These are phyloP conservation scores for Galemys pyrenaicus DNA, from an alignment of 2,113 vertebrate species.

Conservation along the genomic window DNA sequence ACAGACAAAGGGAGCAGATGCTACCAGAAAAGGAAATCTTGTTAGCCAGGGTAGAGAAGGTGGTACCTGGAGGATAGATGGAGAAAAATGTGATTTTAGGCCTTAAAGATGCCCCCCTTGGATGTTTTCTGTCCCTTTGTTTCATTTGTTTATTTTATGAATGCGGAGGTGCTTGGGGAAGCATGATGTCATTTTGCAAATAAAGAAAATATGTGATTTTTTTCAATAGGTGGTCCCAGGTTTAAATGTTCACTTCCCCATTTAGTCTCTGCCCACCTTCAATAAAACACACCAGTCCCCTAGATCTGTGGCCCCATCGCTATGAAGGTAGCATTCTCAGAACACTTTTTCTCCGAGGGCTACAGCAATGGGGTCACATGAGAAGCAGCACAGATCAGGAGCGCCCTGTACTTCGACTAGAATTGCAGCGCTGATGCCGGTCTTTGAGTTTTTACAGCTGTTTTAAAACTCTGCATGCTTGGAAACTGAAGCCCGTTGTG, in stretches of 20 bases:
- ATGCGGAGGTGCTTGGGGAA: neutral
- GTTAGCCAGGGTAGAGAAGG: neutral
- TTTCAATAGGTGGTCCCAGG: neutral
- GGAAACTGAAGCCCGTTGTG: neutral
- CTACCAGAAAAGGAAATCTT: neutral
- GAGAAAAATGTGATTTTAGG: neutral
- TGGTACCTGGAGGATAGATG: neutral
- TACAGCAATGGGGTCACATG: neutral
- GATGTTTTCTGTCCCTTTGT: neutral
- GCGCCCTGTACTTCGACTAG: neutral
- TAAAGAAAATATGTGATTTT: neutral
- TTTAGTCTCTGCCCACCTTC: neutral
- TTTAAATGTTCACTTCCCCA: neutral
- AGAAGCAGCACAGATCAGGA: neutral
- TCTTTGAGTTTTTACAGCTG: neutral
- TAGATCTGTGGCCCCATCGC: slow-evolving; percentile 20
- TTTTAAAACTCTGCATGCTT: neutral
- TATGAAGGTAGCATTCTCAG: slow-evolving; percentile 11
- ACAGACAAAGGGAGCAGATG: neutral
- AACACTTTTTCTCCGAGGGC: neutral
- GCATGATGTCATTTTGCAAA: neutral
- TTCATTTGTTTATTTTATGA: slow-evolving; percentile 4
- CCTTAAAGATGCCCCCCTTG: neutral
- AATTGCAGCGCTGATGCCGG: neutral
- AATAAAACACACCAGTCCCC: neutral